These are phyloP conservation scores for Macheiramphus alcinus DNA, from an alignment of 2,113 vertebrate species.

Conservation along the genomic window DNA sequence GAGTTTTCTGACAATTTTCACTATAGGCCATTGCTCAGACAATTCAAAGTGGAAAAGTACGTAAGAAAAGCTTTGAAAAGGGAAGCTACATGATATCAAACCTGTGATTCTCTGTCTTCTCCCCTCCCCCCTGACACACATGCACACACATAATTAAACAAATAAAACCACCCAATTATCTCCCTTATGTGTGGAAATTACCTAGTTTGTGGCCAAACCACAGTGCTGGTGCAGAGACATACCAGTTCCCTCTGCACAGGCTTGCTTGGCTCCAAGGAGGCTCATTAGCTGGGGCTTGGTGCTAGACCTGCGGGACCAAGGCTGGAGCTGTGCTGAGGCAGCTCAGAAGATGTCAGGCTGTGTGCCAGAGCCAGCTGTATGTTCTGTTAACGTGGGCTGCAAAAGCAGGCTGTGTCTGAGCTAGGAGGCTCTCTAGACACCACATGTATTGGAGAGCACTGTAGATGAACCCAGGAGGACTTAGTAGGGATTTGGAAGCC, in stretches of 20 bases:
- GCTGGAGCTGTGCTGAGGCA: background rate
- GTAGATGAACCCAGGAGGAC: background rate
- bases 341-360: rapidly evolving
- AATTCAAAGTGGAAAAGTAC: background rate
- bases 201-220: background rate
- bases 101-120: background rate
- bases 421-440: background rate
- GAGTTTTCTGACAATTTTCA: background rate
- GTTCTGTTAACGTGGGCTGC: background rate
- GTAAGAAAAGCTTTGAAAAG: background rate
- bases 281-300: background rate
- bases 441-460: background rate
- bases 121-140: background rate
- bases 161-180: background rate
- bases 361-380: background rate
- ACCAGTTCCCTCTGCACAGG: background rate
- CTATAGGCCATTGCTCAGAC: background rate
- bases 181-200: background rate
- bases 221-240: background rate
- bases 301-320: background rate
- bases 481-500: background rate
- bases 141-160: background rate
- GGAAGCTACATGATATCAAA: background rate
- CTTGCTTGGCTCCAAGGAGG: background rate
- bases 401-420: background rate